Base-by-base conservation (phyloP, 1,140 invertebrate species). In the Aphidius ervi region DNA sequence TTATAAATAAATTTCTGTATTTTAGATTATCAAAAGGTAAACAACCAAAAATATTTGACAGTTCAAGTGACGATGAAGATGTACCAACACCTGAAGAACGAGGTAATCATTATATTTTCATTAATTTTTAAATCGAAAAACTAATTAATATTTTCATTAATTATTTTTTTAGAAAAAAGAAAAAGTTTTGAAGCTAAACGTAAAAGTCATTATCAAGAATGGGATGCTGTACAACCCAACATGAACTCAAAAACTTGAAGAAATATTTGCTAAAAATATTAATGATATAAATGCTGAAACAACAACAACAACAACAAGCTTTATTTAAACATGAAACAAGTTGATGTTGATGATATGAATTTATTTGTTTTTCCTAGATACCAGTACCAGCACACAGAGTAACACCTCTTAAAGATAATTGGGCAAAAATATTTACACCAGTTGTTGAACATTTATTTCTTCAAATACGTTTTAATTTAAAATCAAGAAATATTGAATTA, bases 191-290 rank as follows among this genome's bases (percentile, higher is more conserved):
- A 95, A 77, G 86, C 88, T 46, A 98, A 97, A 76, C 84, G 96
- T 58, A 97, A 96, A 81, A 87, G 91, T 63, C 97, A 99, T 76
- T 99, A 99, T 79, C 95, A 97, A 77, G 97, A 99, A 78, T 98
- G 93, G 77, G 88, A 95, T 75, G 94, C 94, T 5, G 88, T 97
- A 1, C 92, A 95, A 4, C 82, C n/a, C n/a, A n/a, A n/a, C n/a
- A n/a, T n/a, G n/a, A n/a, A n/a, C n/a, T n/a, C n/a, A n/a, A n/a
- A n/a, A n/a, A n/a, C n/a, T n/a, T n/a, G n/a, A n/a, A n/a, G n/a
- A n/a, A n/a, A n/a, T n/a, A n/a, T n/a, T n/a, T n/a, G n/a, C n/a
- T n/a, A n/a, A n/a, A n/a, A n/a, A n/a, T n/a, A n/a, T n/a, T n/a
- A n/a, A n/a, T n/a, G n/a, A n/a, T n/a, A n/a, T n/a, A n/a, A n/a